Evolutionary conservation across 2,888 invertebrate species (phyloP).

Genomic region (Coelinius sp.): DNA sequence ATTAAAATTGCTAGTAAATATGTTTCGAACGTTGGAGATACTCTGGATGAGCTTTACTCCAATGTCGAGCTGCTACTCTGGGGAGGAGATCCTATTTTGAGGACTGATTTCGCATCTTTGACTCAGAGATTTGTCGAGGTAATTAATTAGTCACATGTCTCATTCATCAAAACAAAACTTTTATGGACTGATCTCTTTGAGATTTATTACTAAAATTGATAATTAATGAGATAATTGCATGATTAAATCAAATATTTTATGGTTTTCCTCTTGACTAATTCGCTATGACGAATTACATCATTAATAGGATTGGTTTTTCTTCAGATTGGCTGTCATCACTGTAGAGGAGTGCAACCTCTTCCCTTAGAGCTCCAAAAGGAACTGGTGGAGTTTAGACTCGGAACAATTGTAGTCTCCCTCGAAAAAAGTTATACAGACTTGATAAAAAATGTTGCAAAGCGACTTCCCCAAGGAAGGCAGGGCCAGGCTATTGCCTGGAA

Average conservation of each 20-base stretch:
- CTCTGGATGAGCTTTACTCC: conserved; percentile 58
- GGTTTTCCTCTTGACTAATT: too few relatives aligned
- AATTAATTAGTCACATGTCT: neutral
- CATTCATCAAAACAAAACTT: too few relatives aligned
- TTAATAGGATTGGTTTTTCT: too few relatives aligned
- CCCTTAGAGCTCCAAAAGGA: conserved; percentile 59
- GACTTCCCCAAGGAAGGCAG: conserved; percentile 60
- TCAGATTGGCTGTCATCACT: conserved; percentile 67
- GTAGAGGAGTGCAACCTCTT: conserved; percentile 61
- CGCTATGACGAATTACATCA: too few relatives aligned
- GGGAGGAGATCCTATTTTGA: conserved; percentile 61
- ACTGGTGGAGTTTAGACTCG: conserved; percentile 60
- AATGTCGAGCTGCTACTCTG: conserved; percentile 62
- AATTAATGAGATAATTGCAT: too few relatives aligned
- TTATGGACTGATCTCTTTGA: too few relatives aligned
- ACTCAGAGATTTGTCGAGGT: conserved; percentile 62
- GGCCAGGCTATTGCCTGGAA: conserved; percentile 66
- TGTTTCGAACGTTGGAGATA: conserved; percentile 48
- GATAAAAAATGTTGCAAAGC: conserved; percentile 56
- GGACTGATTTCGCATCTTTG: conserved; percentile 60
- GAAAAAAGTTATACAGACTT: conserved; percentile 55
- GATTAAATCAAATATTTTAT: too few relatives aligned
- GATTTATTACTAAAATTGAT: too few relatives aligned
- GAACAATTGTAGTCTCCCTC: conserved; percentile 59
- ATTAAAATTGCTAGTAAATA: conserved; percentile 53